These are phyloP conservation scores for Lasioglossum leucozonium DNA, from an alignment of 2,888 invertebrate genomes.

Conservation along the genomic window DNA sequence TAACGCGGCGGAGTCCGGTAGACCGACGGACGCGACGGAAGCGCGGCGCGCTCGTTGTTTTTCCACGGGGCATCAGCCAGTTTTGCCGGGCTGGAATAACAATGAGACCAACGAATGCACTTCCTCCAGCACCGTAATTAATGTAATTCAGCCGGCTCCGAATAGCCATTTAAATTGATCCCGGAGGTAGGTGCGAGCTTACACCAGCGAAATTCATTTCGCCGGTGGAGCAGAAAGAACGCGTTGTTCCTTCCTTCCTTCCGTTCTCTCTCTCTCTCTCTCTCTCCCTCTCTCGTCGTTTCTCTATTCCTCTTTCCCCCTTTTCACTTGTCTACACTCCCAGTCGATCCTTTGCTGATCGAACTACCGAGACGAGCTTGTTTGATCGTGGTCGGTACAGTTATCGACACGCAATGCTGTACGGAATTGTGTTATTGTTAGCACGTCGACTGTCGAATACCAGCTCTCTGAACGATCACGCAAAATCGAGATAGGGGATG, in stretches of 20 bases:
- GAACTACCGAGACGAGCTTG: not conserved
- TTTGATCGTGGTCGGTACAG: not conserved
- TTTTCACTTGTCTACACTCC: not conserved
- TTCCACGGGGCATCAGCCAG: conserved; percentile 49
- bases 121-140: conserved; percentile 71
- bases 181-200: conserved; percentile 51
- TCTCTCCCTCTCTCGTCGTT: not conserved
- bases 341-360: not conserved
- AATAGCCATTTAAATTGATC: conserved; percentile 71
- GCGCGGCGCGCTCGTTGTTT: conserved; percentile 55
- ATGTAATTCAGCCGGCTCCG: conserved; percentile 67
- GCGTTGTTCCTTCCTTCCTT: not conserved
- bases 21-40: conserved; percentile 44
- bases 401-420: too few species aligned
- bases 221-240: conserved; percentile 35
- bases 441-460: too few species aligned
- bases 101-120: conserved; percentile 74
- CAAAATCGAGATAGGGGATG: too few species aligned
- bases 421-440: too few species aligned
- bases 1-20: not conserved
- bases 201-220: conserved; percentile 57
- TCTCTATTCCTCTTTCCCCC: not conserved
- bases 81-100: conserved; percentile 65
- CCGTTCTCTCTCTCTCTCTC: not conserved
- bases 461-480: too few species aligned